Evolutionary conservation across 2,888 invertebrate genomes (phyloP).

Genomic region (Leptopilina syphax): DNA sequence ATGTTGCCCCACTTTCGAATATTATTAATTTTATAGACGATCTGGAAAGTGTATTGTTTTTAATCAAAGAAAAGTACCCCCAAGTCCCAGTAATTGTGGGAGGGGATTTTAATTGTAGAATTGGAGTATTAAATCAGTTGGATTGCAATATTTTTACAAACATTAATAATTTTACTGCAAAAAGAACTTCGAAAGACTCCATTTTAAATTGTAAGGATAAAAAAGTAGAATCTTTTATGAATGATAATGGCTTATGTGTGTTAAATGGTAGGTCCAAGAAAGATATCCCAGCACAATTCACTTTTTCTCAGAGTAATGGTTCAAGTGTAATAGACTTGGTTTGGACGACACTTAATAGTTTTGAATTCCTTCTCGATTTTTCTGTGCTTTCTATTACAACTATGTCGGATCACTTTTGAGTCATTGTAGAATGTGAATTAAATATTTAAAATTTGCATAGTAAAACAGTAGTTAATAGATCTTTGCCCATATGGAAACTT

Average conservation of each 20-base stretch:
- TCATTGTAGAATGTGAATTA: not conserved
- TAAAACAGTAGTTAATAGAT: too few relatives aligned
- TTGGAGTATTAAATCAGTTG: not conserved
- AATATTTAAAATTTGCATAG: not conserved
- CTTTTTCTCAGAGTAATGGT: not conserved
- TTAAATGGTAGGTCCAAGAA: conserved; percentile 13
- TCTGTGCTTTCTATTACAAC: not conserved
- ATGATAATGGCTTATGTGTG: not conserved
- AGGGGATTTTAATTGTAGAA: not conserved
- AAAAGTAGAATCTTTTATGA: conserved; percentile 5
- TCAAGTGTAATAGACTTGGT: conserved; percentile 14
- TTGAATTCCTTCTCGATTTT: not conserved
- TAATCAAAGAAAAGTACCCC: not conserved
- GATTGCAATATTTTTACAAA: not conserved
- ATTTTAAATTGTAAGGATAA: not conserved
- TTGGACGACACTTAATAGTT: not conserved
- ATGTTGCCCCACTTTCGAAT: not conserved
- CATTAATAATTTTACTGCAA: not conserved
- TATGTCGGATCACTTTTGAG: not conserved
- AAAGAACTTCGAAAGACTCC: not conserved
- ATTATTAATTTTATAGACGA: not conserved
- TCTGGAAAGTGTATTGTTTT: not conserved
- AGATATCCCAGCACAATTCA: conserved; percentile 1
- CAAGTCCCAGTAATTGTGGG: not conserved
- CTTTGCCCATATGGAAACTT: not conserved